Evolutionary conservation across 2,888 invertebrate genomes (phyloP).

Genomic region (Phragmatobia fuliginosa): DNA sequence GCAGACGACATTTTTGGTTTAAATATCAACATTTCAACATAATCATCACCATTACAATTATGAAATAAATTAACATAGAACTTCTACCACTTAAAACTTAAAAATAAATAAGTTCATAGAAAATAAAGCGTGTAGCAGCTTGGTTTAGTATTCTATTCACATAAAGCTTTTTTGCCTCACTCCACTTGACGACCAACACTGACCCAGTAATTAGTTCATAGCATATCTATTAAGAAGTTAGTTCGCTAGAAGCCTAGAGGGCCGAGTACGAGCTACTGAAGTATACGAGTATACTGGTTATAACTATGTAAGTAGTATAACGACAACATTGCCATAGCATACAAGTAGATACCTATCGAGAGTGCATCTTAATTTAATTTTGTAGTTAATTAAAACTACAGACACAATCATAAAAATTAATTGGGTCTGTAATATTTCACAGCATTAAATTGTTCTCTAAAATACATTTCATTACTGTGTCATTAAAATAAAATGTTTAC

Average conservation of each 20-base stretch:
- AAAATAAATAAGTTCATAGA: neutral
- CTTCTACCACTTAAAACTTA: neutral
- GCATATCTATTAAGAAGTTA: conserved; percentile 42
- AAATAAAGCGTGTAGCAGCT: neutral
- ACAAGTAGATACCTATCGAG: conserved; percentile 3
- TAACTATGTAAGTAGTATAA: conserved; percentile 14
- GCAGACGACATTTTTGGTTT: neutral
- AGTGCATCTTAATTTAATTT: conserved; percentile 19
- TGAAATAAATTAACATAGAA: neutral
- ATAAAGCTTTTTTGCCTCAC: conserved; percentile 20
- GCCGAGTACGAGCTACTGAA: neutral
- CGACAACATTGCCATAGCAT: neutral
- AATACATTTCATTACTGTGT: conserved; percentile 2
- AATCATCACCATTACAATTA: neutral
- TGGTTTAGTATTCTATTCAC: conserved; percentile 9
- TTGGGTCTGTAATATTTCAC: conserved; percentile 22
- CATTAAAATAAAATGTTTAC: conserved; percentile 16
- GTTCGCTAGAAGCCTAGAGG: conserved; percentile 18
- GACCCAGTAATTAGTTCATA: conserved; percentile 43
- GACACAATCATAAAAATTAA: conserved; percentile 34
- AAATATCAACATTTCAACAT: neutral
- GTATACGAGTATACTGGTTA: neutral
- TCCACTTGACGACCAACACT: conserved; percentile 34
- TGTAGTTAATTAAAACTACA: conserved; percentile 28
- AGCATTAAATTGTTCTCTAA: neutral